Percentiles rank a stretch among this genome's conserved stretches.
phyloP scores from a whole-genome alignment of 2,797 vertebrate genomes.

The Anas bahamensis region DNA sequence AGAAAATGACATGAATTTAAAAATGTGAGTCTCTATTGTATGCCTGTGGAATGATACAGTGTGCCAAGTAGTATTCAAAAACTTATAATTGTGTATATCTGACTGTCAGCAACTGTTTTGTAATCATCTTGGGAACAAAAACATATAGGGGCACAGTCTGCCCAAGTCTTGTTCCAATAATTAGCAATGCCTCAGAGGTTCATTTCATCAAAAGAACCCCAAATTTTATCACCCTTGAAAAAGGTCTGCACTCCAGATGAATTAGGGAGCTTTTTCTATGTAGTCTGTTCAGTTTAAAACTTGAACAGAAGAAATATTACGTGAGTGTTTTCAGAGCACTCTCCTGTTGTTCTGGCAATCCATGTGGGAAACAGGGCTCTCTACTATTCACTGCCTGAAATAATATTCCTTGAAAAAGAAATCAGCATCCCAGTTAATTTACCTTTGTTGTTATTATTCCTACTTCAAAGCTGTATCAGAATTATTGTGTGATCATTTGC shows the following conservation, averaged over 20 bases:
- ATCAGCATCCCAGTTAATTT: neutral
- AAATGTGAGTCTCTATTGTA: neutral
- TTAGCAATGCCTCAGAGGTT: neutral
- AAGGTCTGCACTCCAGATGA: neutral
- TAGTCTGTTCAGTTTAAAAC: neutral
- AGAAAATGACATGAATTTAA: neutral
- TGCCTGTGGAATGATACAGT: neutral
- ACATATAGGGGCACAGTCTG: accelerated
- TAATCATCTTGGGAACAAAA: neutral
- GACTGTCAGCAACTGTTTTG: neutral
- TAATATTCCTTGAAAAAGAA: neutral
- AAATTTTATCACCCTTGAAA: neutral
- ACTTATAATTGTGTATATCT: neutral
- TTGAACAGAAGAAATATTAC: neutral
- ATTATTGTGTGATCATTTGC: neutral
- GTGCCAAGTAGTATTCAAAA: neutral
- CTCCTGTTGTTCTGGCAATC: neutral
- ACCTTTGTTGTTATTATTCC: neutral
- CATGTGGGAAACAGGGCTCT: neutral
- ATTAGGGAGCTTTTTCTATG: neutral
- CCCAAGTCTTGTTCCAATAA: neutral
- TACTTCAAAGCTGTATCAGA: neutral
- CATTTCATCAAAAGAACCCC: neutral
- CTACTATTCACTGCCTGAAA: neutral
- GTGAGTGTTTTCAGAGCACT: neutral